Evolutionary conservation across 2,797 vertebrate species (phyloP), one percentile per base, ranked within the genome.

Genomic region (Sebastes kiyomatsui): DNA sequence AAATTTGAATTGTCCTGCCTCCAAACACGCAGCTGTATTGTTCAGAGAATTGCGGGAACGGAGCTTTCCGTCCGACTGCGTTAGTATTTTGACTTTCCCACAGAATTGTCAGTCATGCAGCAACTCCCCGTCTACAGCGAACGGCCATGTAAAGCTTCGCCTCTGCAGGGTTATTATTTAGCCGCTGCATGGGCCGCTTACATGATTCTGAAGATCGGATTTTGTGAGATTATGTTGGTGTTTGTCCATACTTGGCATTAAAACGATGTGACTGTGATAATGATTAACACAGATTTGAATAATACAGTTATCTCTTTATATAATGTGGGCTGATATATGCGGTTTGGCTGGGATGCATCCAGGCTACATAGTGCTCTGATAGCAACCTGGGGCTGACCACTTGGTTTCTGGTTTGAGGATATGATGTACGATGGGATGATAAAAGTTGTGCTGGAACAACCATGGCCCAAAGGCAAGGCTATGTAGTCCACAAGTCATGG

Each of bases 1-100:
- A 85, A 77, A 92, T 93, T 84, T 79, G 79, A 92, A 89, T 92
- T 88, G 86, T 92, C 87, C 85, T 80, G 74, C 78, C 20, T 83
- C 77, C 83, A 60, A 90, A 90, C 55, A 54, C 80, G 70, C 81
- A 33, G 75, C 52, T 81, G 75, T 65, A 77, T 88, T 90, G 91
- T 92, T 90, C 61, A 52, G 81, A 81, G 83, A 71, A 76, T 80
- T 86, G 86, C 80, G 72, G 74, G 60, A 82, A 67, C n/a, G 49
- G 76, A 71, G 88, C 77, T 89, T 90, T 90, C 83, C 72, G 27
- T 89, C 80, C 59, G 79, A 85, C 86, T 88, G 75, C 5, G 20
- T 86, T 74, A 88, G 82, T 79, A 68, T 86, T 75, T 82, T 67
- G 75, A 90, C 88, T 92, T 80, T 90, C 69, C 77, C 67, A 16